phyloP scores from a whole-genome alignment of 1,140 invertebrate species.

The Achatina immaculata region DNA sequence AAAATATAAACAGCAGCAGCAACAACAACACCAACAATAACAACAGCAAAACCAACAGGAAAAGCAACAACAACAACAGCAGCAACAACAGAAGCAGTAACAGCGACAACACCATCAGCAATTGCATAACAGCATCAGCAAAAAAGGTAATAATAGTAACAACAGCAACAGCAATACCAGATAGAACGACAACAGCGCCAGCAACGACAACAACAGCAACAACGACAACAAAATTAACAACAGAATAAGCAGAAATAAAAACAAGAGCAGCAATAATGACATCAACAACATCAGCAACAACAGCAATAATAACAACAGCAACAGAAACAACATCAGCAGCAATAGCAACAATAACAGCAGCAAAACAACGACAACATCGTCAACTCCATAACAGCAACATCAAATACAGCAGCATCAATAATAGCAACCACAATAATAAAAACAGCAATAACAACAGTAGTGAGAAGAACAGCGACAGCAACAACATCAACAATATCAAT shows the following conservation, averaged over 20 bases:
- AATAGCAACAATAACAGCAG: no score
- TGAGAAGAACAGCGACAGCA: no score
- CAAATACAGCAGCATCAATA: no score
- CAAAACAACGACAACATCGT: no score
- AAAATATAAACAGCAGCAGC: not conserved
- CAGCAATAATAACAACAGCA: no score
- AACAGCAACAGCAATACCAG: conserved; percentile 12
- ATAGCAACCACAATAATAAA: no score
- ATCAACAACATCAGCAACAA: no score
- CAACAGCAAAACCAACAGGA: not conserved
- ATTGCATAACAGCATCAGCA: not conserved
- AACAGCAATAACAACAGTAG: no score
- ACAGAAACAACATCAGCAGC: no score
- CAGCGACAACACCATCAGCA: not conserved
- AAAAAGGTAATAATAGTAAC: conserved; percentile 8
- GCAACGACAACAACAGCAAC: not conserved
- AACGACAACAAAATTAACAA: not conserved
- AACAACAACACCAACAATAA: not conserved
- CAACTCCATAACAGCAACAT: no score
- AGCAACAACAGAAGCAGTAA: not conserved
- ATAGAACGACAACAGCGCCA: not conserved
- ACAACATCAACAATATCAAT: no score
- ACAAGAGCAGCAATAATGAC: not conserved
- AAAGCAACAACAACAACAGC: not conserved
- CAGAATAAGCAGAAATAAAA: not conserved